Evolutionary conservation across 2,113 vertebrate species (phyloP), one percentile per base, ranked within the genome.

Genomic region (Micronisus gabar): DNA sequence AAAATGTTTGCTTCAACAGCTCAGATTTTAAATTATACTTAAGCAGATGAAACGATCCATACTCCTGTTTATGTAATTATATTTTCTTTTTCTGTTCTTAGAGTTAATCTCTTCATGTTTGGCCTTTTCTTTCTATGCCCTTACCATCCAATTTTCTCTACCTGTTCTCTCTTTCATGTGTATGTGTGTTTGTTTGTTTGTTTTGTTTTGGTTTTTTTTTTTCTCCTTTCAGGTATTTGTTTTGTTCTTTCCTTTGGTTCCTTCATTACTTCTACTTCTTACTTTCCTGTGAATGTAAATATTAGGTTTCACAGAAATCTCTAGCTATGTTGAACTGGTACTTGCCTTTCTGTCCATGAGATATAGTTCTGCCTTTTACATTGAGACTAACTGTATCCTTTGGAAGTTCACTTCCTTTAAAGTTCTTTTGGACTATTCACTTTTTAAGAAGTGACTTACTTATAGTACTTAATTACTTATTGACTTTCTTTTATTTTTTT

Each of bases 11-110:
- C 34, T 68, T 76, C 43, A 91, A 45, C 5, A 61, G 11, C 20
- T 65, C 19, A 63, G 7, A n/a, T 47, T 55, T 82, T 10, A 82
- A 86, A 80, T 40, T n/a, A 9, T 29, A 36, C 14, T 56, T 36
- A 66, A 52, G 6, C 15, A 56, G 32, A 38, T 43, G 7, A 48
- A 74, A 81, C 61, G 6, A 5, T 43, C 11, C 7, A 12, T 59
- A 21, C 2, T 27, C 7, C 29, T 48, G 4, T 58, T 71, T 19
- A 23, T 0, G 0, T 27, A n/a, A 18, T 59, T 55, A 19, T 59
- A 17, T 29, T 48, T 62, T n/a, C 1, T 73, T 76, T 56, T 74
- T 73, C 25, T 63, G 7, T 53, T 75, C 21, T 58, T 47, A 45
- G 4, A 47, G 29, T 32, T 34, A n/a, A 68, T 56, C 1, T 56